These are phyloP conservation scores for Phylloscopus whistleri DNA, from an alignment of 2,113 vertebrate species.

Conservation along the genomic window DNA sequence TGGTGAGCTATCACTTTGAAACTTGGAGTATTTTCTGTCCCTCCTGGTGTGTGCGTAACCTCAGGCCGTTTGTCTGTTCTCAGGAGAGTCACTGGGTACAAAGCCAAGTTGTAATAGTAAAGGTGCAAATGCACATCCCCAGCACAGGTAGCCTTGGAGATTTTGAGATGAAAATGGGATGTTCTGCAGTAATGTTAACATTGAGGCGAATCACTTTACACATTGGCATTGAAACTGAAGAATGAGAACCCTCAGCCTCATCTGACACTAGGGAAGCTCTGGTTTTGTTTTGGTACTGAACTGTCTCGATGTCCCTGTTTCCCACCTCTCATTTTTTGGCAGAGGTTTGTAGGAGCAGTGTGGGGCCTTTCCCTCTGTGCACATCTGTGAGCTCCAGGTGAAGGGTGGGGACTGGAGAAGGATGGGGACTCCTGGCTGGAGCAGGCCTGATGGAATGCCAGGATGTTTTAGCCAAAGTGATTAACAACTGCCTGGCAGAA, in stretches of 20 bases:
- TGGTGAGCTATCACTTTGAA: not conserved
- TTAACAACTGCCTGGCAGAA: not conserved
- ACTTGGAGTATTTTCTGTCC: not conserved
- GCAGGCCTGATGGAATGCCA: no score
- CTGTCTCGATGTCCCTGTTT: not conserved
- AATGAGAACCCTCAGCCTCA: fast-evolving
- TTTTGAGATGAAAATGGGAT: not conserved
- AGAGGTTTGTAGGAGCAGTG: not conserved
- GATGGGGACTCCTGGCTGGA: fast-evolving
- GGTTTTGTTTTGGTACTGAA: not conserved
- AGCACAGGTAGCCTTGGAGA: not conserved
- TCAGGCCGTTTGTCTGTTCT: fast-evolving
- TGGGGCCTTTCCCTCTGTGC: not conserved
- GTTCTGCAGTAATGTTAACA: not conserved
- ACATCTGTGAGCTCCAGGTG: not conserved
- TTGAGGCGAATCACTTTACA: not conserved
- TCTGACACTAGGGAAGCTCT: fast-evolving
- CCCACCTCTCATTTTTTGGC: not conserved
- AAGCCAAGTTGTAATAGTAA: not conserved
- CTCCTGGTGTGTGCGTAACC: not conserved
- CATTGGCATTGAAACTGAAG: not conserved
- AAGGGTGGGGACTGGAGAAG: not conserved
- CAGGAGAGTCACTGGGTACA: not conserved
- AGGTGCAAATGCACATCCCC: not conserved
- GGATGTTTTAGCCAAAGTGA: not conserved